Conservation (phyloP, 1,140 invertebrate genomes). For the Diorhabda elongata region DNA sequence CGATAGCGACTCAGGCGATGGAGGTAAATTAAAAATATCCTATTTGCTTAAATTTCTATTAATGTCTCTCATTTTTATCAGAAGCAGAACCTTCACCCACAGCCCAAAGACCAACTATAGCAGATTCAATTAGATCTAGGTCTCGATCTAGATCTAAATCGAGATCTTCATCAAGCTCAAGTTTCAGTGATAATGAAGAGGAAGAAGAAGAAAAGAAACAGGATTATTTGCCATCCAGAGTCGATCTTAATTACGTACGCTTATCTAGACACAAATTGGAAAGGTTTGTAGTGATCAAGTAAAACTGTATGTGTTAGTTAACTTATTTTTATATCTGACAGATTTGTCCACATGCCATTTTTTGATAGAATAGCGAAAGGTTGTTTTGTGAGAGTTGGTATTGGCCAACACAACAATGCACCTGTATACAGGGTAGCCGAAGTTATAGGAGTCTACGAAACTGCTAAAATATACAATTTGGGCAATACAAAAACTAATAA, state of each 20-base stretch:
- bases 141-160: constrained; percentile 33
- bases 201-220: constrained; percentile 44
- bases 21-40: constrained; percentile 17
- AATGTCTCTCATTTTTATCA: too few relatives aligned
- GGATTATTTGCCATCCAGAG: constrained; percentile 54
- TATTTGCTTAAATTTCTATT: neutral
- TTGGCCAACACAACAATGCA: constrained; percentile 81
- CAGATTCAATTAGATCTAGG: constrained; percentile 40
- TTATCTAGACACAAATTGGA: constrained; percentile 91
- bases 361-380: constrained; percentile 86
- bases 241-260: constrained; percentile 83
- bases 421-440: constrained; percentile 94
- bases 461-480: constrained; percentile 88
- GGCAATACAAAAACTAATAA: constrained; percentile 92
- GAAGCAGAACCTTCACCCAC: constrained; percentile 20
- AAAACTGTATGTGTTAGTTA: neutral
- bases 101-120: constrained; percentile 5
- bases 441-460: constrained; percentile 92
- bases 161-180: constrained; percentile 46
- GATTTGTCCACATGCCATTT: constrained; percentile 94
- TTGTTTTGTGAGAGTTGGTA: constrained; percentile 94
- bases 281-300: constrained; percentile 18
- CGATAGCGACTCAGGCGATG: constrained; percentile 69
- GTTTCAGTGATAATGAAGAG: constrained; percentile 51
- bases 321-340: neutral